Evolutionary conservation across 2,888 invertebrate species (phyloP), one percentile per base, ranked within the genome.

Genomic region (Dioctria linearis): DNA sequence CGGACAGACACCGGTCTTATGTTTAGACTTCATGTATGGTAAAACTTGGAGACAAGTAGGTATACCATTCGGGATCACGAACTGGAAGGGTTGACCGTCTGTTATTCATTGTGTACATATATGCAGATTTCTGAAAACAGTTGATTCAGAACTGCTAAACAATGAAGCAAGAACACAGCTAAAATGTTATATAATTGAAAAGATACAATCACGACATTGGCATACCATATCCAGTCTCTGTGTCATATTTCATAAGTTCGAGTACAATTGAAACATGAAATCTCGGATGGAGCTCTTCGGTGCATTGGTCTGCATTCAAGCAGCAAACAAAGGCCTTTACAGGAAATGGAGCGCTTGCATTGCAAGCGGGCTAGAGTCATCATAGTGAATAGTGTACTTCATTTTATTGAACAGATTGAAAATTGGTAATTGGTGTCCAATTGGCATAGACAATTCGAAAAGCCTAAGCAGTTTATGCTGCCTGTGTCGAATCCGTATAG

Each of bases 201-300:
- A 80, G 80, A 80, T 80, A 80, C 66, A 67, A 75, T 80, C 80
- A 80, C 78, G 78, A 80, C 59, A 69, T 78, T 78, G 67, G 69
- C 80, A 80, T 78, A 80, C 78, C 80, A 78, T 80, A 80, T 67
- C 69, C 69, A 80, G 76, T 43, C 69, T 40, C 57, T 61, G 61
- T 80, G 78, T 78, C 80, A 80, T 80, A 80, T 80, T 80, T 80
- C 80, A 80, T 80, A 80, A 80, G 66, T 66, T 65, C 39, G 73
- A 76, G 75, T 65, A 80, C 80, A 80, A 80, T 80, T 80, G 80
- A 78, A 80, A 78, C 78, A 78, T 80, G 80, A 69, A 76, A 39
- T 63, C 8, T 65, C 65, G 39, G 75, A 42, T 42, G 66, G 54
- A 11, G 8, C 49, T 75, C 76, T 46, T 54, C 51, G 25, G 54